Base-by-base conservation (phyloP, 1,140 invertebrate genomes). In the Drosophila nebulosa region DNA sequence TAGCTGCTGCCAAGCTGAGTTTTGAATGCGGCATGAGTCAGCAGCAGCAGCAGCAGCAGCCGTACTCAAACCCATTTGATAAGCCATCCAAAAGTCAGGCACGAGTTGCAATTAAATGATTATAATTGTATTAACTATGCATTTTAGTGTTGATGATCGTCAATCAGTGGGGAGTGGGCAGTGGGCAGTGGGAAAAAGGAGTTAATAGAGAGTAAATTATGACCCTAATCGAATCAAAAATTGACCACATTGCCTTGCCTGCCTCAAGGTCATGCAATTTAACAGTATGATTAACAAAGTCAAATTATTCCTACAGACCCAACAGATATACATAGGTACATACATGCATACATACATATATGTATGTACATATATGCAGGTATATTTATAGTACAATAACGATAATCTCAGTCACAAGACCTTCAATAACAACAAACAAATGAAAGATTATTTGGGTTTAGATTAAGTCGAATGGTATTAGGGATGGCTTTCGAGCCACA, bases 221-320 rank as follows among this genome's bases (percentile, higher is more conserved):
- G 24, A 10, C 3, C 27, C 52, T 21, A 26, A 32, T 72, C 42
- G 39, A 39, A 53, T 39, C 9, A 24, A 55, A 67, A 61, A 68
- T 69, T 66, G 78, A 35, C 78, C n/a, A n/a, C n/a, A n/a, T n/a
- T n/a, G n/a, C n/a, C n/a, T n/a, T n/a, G n/a, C 74, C 42, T 72
- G 58, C 53, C 32, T 46, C 73, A 78, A 80, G 73, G 74, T 42
- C 42, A 66, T 58, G n/a, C n/a, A 35, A 74, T 74, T 81, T 74
- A 78, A 64, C 66, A 69, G 61, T 64, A 68, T n/a, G n/a, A n/a
- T n/a, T n/a, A n/a, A 57, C 27, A 57, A 57, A 32, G 3, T 16
- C n/a, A n/a, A n/a, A n/a, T n/a, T n/a, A n/a, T n/a, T n/a, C n/a
- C n/a, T n/a, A n/a, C n/a, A n/a, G n/a, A n/a, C n/a, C n/a, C n/a